Evolutionary conservation across 2,113 vertebrate genomes (phyloP).

Genomic region (Oriolus oriolus): DNA sequence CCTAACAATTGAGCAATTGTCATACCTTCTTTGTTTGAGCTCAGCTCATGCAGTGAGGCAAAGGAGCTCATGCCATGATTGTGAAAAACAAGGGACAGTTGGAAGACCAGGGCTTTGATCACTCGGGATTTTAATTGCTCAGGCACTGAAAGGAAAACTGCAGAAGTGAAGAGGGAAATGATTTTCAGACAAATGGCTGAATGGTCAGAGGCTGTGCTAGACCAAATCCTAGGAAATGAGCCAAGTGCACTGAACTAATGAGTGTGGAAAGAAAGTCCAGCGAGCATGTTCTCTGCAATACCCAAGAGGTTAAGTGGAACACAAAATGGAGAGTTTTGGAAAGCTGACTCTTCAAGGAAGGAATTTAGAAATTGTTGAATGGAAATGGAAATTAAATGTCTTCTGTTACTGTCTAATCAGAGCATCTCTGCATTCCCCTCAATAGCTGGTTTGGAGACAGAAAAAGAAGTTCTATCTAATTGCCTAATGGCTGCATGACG

Average conservation of each 20-base stretch:
- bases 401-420: background rate
- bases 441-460: background rate
- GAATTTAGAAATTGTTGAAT: conserved; percentile 21
- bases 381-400: background rate
- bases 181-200: conserved; percentile 35
- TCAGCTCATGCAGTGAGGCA: background rate
- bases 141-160: conserved; percentile 46
- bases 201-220: conserved; percentile 37
- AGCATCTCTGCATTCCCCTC: background rate
- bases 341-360: conserved; percentile 31
- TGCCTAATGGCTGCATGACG: background rate
- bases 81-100: conserved; percentile 40
- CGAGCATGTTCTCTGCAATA: background rate
- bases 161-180: conserved; percentile 48
- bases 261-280: conserved; percentile 10
- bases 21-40: background rate
- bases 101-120: conserved; percentile 47
- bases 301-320: background rate
- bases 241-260: conserved; percentile 38
- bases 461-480: background rate
- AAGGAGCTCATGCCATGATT: conserved; percentile 3
- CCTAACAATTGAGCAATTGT: conserved; percentile 38
- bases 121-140: conserved; percentile 51
- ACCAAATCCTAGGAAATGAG: conserved; percentile 52
- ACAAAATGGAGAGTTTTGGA: background rate